Base-by-base conservation (phyloP, 2,113 vertebrate species). In the Chlorodrepanis virens region DNA sequence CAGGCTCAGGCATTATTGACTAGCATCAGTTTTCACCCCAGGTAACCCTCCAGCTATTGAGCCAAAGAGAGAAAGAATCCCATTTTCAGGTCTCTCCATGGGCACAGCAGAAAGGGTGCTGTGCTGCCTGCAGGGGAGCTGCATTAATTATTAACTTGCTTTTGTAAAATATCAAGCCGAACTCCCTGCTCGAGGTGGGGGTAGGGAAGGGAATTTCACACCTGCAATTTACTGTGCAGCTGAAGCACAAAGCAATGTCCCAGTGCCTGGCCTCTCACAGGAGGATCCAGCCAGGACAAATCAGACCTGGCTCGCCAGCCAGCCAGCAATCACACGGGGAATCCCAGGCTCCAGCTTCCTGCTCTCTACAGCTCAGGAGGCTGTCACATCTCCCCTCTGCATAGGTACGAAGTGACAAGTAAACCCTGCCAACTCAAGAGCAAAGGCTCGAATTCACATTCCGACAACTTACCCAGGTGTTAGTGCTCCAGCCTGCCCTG, bases 81-180 rank as follows among this genome's bases (percentile, higher is more conserved):
- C 85, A 95, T 95, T 90, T 96, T 90, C 93, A 65, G 83, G 61
- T 39, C 2, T 20, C 93, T 97, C 96, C 80, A 77, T 20, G 54
- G 95, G 85, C 60, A 56, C 18, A 0, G 72, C 64, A 87, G 87
- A 89, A 95, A 83, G 74, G 72, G 45, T 12, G 0, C 64, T 44
- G 93, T 5, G 68, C 92, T 93, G 94, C 95, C 94, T n/a, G 70
- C 78, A 64, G 94, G 96, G 91, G 37, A 95, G 28, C 47, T 17
- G 67, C 28, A n/a, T 95, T 96, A 94, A 98, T 98, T 92, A 97
- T 98, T 98, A 98, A 98, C 97, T 96, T 80, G 94, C 94, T 96
- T 97, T 82, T 88, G 86, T 94, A 94, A 96, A 97, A 94, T 49
- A 93, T 74, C 92, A 94, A 97, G 76, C 87, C 47, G 29, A 85